These are phyloP conservation scores for Sebastes kiyomatsui DNA, from an alignment of 2,797 vertebrate species.

Conservation along the genomic window DNA sequence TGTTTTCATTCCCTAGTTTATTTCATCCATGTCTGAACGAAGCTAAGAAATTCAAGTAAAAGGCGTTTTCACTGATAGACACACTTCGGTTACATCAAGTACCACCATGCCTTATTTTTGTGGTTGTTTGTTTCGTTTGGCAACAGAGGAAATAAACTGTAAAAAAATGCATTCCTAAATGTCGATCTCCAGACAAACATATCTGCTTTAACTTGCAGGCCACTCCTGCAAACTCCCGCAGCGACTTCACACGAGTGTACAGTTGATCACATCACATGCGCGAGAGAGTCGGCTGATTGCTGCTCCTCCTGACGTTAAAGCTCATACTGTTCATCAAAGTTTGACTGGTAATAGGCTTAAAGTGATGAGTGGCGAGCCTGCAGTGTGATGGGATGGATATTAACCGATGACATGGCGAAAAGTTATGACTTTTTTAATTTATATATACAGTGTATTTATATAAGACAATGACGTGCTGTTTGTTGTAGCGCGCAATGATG, in stretches of 20 bases:
- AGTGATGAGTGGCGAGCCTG: neutral
- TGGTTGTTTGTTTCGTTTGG: neutral
- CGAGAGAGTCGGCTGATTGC: neutral
- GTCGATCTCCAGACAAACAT: neutral
- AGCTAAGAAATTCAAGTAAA: neutral
- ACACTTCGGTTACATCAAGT: neutral
- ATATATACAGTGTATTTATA: neutral
- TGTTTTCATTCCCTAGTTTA: neutral
- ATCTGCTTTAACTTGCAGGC: constrained; percentile 8
- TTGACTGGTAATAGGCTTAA: neutral
- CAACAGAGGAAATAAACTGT: neutral
- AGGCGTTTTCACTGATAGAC: neutral
- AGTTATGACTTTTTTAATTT: neutral
- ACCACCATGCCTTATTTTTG: neutral
- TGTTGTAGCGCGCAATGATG: neutral
- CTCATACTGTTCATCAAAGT: neutral
- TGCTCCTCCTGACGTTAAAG: neutral
- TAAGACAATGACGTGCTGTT: neutral
- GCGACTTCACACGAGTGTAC: neutral
- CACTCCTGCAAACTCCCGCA: neutral
- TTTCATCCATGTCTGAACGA: neutral
- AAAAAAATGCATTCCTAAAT: neutral
- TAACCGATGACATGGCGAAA: neutral
- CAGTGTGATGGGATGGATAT: neutral
- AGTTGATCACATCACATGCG: constrained; percentile 25